These are phyloP conservation scores for Andrena dorsata DNA, from an alignment of 2,888 invertebrate genomes.

Conservation along the genomic window DNA sequence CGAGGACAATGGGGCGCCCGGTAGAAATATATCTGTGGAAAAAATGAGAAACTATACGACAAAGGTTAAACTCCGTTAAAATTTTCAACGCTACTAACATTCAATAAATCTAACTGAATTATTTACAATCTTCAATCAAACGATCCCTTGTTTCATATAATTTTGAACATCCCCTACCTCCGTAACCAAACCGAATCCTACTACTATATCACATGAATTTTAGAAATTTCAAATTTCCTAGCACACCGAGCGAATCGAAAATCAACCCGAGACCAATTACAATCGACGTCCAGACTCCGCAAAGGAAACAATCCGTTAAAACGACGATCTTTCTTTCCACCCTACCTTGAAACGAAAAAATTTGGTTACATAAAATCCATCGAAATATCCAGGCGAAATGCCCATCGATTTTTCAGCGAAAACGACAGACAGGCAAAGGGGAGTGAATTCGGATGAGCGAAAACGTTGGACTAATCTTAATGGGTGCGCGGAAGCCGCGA, in stretches of 20 bases:
- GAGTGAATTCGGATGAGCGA: neutral
- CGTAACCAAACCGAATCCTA: neutral
- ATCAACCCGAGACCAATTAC: too few species aligned
- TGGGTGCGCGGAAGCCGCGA: conserved; percentile 31
- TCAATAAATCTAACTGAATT: conserved; percentile 1
- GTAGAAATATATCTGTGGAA: neutral
- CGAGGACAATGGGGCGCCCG: neutral
- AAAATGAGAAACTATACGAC: neutral
- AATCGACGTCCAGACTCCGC: too few species aligned
- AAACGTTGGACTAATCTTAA: conserved; percentile 45
- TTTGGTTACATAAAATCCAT: neutral
- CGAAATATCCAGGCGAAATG: neutral
- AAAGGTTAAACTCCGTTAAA: neutral
- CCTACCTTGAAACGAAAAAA: neutral
- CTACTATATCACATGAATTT: neutral
- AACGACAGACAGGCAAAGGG: neutral
- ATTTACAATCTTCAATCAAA: neutral
- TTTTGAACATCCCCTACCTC: neutral
- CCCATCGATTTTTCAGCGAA: neutral
- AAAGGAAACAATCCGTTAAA: too few species aligned
- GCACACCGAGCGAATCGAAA: neutral
- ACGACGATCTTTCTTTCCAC: too few species aligned
- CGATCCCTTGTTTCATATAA: neutral
- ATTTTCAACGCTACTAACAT: neutral
- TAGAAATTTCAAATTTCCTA: neutral